Evolutionary conservation across 2,888 invertebrate genomes (phyloP).

Genomic region (Parasteatoda lunata): DNA sequence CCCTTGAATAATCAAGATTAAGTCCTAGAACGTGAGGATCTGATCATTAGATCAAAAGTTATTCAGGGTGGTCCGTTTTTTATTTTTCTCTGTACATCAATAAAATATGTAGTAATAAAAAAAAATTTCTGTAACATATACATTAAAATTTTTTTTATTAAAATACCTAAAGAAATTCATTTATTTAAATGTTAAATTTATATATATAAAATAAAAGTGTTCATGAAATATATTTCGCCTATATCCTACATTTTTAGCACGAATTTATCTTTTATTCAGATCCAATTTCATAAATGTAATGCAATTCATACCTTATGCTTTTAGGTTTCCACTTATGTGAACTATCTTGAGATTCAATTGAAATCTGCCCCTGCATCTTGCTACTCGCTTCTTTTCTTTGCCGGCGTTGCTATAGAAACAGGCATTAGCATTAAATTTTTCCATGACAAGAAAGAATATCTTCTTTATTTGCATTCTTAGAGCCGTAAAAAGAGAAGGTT

Average conservation of each 20-base stretch:
- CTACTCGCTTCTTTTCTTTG: slow-evolving; percentile 31
- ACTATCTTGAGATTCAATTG: slow-evolving; percentile 58
- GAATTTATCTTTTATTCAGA: background rate
- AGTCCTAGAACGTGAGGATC: too few relatives aligned
- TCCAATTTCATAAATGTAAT: background rate
- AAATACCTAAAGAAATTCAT: too few relatives aligned
- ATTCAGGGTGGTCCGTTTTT: too few relatives aligned
- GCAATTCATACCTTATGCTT: slow-evolving; percentile 29
- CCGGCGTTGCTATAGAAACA: slow-evolving; percentile 59
- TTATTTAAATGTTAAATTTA: too few relatives aligned
- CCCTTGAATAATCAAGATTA: too few relatives aligned
- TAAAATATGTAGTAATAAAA: too few relatives aligned
- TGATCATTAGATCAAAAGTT: too few relatives aligned
- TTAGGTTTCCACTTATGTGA: slow-evolving; percentile 44
- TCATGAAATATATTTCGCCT: background rate
- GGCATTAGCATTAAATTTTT: slow-evolving; percentile 4
- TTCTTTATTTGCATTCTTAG: background rate
- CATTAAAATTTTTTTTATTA: too few relatives aligned
- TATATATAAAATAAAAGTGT: background rate
- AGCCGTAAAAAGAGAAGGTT: background rate
- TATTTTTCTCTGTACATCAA: too few relatives aligned
- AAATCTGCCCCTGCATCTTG: slow-evolving; percentile 62
- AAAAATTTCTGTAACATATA: too few relatives aligned
- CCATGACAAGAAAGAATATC: background rate
- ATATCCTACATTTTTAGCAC: background rate